Evolutionary conservation across 2,113 vertebrate genomes (phyloP).

Genomic region (Rafetus swinhoei): DNA sequence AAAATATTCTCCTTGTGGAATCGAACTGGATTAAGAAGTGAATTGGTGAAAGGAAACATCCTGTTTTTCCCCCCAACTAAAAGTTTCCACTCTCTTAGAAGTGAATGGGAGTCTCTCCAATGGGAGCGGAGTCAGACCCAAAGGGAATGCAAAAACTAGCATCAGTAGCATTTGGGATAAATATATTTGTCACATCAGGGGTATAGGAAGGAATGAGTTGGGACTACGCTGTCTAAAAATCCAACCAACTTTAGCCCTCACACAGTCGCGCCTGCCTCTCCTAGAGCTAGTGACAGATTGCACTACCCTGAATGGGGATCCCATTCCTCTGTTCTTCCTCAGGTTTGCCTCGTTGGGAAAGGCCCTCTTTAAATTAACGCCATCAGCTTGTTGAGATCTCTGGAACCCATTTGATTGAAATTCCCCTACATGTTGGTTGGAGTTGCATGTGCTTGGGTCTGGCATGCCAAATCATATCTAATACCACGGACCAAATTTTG

Average conservation of each 20-base stretch:
- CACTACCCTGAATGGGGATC: not conserved
- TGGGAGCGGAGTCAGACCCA: not conserved
- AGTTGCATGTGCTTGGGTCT: not conserved
- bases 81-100: not conserved
- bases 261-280: not conserved
- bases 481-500: not conserved
- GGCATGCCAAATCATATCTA: not conserved
- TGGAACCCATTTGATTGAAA: not conserved
- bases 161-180: not conserved
- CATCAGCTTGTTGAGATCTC: not conserved
- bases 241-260: not conserved
- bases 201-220: not conserved
- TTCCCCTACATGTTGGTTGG: not conserved
- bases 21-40: not conserved
- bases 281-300: not conserved
- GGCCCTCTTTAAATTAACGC: not conserved
- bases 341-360: not conserved
- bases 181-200: not conserved
- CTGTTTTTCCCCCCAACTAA: not conserved
- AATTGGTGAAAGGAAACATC: not conserved
- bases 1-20: not conserved
- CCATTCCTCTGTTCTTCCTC: not conserved
- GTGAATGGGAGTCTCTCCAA: not conserved
- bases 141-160: not conserved
- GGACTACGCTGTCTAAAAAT: not conserved